Base-by-base conservation (phyloP, 1,140 invertebrate genomes). In the Aphaenogaster ashmeadi region DNA sequence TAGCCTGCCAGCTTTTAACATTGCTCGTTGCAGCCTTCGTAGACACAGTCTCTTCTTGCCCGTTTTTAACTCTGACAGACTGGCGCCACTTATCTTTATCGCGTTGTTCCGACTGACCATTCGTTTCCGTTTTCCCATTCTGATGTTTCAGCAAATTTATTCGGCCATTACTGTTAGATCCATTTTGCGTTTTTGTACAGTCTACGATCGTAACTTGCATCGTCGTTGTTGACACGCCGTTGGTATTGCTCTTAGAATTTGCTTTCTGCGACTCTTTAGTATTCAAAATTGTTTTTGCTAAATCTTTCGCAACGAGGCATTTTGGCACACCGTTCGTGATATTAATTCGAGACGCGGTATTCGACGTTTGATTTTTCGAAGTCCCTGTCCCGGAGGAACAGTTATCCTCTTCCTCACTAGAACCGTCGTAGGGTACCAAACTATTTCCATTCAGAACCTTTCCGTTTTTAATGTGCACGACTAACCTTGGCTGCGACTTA, bases 401-500 rank as follows among this genome's bases (percentile, higher is more conserved):
- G 58, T 64, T 89, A 2, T 95, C 95, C 8, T 95, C 95, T 15
- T 95, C 95, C 36, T 95, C 95, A 27, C 95, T 95, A 0, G 95
- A 95, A 9, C 94, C 94, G 6, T 95, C 95, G n/a, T 95, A 95
- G 2, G 95, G 95, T 11, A 95, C 95, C 8, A 95, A 88, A 90
- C 95, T 95, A 47, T 91, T 94, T 8, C 93, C 93, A 80, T 92
- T 95, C 7, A 89, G 64, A n/a, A 92, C 80, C 69, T 95, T 95
- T 0, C 94, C 94, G 89, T 95, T 95, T 87, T 95, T 95, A 78
- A 93, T 92, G 38, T 94, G 92, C 88, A 93, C 90, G 3, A 94
- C 91, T 66, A 94, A 71, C 87, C 89, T 91, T 15, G 93, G 90
- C 56, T 94, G 93, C 33, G 84, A 88, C 81, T 93, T 94, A 38